Evolutionary conservation across 2,888 invertebrate genomes (phyloP).

Genomic region (Micropterix aruncella): DNA sequence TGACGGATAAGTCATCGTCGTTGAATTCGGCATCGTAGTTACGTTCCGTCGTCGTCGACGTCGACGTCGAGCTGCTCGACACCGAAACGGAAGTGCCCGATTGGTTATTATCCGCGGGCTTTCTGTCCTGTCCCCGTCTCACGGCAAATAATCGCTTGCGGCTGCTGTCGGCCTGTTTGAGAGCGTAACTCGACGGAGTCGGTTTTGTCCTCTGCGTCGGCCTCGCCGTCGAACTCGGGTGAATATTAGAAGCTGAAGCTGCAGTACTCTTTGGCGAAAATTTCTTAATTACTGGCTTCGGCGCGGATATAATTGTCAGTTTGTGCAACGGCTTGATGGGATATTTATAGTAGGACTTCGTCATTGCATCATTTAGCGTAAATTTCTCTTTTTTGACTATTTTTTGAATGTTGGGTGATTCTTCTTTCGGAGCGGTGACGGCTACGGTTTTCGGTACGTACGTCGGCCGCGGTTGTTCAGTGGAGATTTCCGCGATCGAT

Average conservation of each 20-base stretch:
- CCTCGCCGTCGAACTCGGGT: not conserved
- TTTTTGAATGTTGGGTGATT: not conserved
- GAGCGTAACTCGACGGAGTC: not conserved
- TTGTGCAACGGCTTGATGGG: not conserved
- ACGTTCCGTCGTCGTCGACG: not conserved
- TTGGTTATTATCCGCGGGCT: not conserved
- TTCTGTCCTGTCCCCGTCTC: not conserved
- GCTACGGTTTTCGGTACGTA: constrained; percentile 1
- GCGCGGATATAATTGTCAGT: not conserved
- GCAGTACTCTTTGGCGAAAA: not conserved
- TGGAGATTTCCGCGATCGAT: not conserved
- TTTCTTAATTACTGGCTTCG: not conserved
- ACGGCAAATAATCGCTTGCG: not conserved
- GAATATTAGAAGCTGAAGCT: not conserved
- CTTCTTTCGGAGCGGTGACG: constrained; percentile 10
- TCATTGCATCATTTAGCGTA: not conserved
- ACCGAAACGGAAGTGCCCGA: not conserved
- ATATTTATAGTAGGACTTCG: not conserved
- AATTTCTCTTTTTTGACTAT: not conserved
- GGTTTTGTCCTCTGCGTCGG: not conserved
- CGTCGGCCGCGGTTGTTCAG: not conserved
- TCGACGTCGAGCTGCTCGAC: not conserved
- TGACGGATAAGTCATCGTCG: not conserved
- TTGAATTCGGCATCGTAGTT: not conserved
- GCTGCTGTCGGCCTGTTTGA: not conserved